phyloP scores from a whole-genome alignment of 2,888 invertebrate genomes.

The Noctuana brunneofusca region DNA sequence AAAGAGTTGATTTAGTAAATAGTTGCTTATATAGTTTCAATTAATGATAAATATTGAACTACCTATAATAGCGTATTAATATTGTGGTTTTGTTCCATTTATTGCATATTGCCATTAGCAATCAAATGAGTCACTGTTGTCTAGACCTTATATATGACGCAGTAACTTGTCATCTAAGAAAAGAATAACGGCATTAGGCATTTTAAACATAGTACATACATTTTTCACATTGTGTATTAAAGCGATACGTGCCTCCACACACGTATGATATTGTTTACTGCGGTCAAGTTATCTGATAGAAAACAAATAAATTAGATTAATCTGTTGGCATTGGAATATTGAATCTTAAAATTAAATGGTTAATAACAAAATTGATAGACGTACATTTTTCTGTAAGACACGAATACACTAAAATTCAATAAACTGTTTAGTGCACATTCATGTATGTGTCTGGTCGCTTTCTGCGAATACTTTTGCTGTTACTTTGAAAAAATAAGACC shows the following conservation, averaged over 20 bases:
- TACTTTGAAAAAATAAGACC: slow-evolving; percentile 13
- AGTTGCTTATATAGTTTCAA: not conserved
- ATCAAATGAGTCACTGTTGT: slow-evolving; percentile 19
- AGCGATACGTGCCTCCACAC: slow-evolving; percentile 25
- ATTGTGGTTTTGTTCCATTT: not conserved
- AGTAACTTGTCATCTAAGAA: slow-evolving; percentile 32
- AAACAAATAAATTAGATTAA: slow-evolving; percentile 31
- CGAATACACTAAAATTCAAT: not conserved
- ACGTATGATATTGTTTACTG: slow-evolving; percentile 35
- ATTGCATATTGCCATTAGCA: slow-evolving; percentile 1
- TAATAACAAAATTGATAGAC: not conserved
- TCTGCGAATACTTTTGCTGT: slow-evolving; percentile 3
- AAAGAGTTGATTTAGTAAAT: not conserved
- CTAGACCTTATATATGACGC: slow-evolving; percentile 22
- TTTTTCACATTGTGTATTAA: slow-evolving; percentile 2
- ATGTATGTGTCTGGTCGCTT: not conserved
- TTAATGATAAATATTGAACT: not conserved
- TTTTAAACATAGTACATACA: slow-evolving; percentile 4
- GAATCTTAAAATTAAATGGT: not conserved
- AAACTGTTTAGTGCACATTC: not conserved
- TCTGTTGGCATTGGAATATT: slow-evolving; percentile 12
- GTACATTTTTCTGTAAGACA: not conserved
- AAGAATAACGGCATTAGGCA: slow-evolving; percentile 4
- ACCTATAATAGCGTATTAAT: not conserved
- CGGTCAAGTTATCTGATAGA: slow-evolving; percentile 34